phyloP scores from a whole-genome alignment of 1,140 invertebrate genomes.

The Drosophila ercepeae region DNA sequence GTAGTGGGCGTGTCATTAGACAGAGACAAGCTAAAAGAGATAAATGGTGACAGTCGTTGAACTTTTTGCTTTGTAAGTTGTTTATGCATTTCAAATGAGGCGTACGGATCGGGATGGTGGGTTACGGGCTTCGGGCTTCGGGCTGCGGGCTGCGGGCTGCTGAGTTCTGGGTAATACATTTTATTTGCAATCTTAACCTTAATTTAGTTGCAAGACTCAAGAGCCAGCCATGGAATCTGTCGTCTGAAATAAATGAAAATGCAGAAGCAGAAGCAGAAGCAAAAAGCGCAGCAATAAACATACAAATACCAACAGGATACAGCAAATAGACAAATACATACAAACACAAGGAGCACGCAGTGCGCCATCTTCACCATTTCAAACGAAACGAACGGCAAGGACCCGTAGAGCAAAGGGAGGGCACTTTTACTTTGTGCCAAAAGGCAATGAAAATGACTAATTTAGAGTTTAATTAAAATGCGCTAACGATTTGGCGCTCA shows the following conservation, averaged over 20 bases:
- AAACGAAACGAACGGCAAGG: conserved; percentile 58
- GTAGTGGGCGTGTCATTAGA: conserved; percentile 75
- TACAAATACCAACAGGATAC: conserved; percentile 38
- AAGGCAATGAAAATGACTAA: conserved; percentile 78
- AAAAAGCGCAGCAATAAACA: conserved; percentile 78
- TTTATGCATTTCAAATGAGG: conserved; percentile 81
- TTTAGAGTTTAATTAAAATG: conserved; percentile 81
- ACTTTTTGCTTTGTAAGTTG: conserved; percentile 78
- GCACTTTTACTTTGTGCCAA: conserved; percentile 67
- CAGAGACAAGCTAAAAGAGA: conserved; percentile 71
- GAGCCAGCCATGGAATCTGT: conserved; percentile 58
- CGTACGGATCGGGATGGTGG: conserved; percentile 11
- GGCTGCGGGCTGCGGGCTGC: neutral
- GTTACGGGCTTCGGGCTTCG: neutral
- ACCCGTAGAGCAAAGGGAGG: conserved; percentile 8
- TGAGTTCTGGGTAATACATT: conserved; percentile 64
- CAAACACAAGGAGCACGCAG: conserved; percentile 39
- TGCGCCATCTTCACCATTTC: conserved; percentile 48
- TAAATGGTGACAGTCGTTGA: conserved; percentile 80
- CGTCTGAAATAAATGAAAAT: conserved; percentile 78
- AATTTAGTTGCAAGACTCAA: conserved; percentile 76
- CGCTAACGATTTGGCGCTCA: conserved; percentile 72
- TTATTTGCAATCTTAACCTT: conserved; percentile 82
- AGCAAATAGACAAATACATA: conserved; percentile 33
- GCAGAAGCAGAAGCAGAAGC: conserved; percentile 41